phyloP scores from a whole-genome alignment of 2,888 invertebrate genomes.

The Pilophorus perplexus region DNA sequence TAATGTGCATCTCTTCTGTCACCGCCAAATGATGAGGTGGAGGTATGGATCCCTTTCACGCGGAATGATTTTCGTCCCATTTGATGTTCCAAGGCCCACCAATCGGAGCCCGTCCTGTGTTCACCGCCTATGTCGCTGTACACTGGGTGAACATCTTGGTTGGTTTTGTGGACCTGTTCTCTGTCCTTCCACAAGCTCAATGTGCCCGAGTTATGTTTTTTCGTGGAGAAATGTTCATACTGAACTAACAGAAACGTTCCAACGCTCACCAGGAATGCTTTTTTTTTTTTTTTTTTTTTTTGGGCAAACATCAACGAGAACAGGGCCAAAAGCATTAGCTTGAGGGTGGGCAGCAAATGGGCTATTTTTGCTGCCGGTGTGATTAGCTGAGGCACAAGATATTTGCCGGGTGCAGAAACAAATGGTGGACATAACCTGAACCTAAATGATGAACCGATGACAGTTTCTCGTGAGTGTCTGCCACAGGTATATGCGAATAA shows the following conservation, averaged over 20 bases:
- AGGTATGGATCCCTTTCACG: constrained; percentile 26
- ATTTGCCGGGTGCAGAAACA: background rate
- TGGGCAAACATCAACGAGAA: constrained; percentile 43
- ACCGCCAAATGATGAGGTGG: too few species aligned
- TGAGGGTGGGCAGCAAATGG: constrained; percentile 37
- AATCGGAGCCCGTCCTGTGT: constrained; percentile 5
- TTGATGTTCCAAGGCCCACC: constrained; percentile 37
- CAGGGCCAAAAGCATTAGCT: constrained; percentile 37
- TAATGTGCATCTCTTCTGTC: too few species aligned
- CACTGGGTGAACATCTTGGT: background rate
- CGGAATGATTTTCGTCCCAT: constrained; percentile 19
- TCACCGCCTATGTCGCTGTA: background rate
- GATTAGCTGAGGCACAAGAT: constrained; percentile 5
- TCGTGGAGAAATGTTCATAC: constrained; percentile 36
- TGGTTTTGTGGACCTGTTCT: background rate
- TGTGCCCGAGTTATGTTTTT: background rate
- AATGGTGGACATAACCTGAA: background rate
- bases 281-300: constrained; percentile 43
- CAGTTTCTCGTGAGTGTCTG: too few species aligned
- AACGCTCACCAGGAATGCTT: constrained; percentile 43
- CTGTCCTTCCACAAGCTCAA: constrained; percentile 34
- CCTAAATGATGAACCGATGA: background rate
- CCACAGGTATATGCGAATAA: background rate
- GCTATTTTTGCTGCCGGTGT: constrained; percentile 34
- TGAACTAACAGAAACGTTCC: constrained; percentile 39